Evolutionary conservation across 2,113 vertebrate genomes (phyloP).

Genomic region (Myiopsitta monachus): DNA sequence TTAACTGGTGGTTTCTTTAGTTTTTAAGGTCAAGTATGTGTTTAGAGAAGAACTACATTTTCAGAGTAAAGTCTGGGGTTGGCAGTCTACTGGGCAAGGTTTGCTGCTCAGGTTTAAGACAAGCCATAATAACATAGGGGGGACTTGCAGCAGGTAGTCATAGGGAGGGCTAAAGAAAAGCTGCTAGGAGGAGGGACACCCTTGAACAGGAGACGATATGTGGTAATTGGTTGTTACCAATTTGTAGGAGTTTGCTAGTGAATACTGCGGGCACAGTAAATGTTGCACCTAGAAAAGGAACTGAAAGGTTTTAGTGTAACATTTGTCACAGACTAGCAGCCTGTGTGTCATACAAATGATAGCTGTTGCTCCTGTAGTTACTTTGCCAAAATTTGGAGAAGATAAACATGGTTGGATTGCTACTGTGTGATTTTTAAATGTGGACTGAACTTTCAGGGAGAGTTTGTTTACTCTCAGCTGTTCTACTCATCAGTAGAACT

Average conservation of each 20-base stretch:
- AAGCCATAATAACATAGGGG: background rate
- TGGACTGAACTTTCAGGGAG: slow-evolving; percentile 7
- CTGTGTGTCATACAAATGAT: background rate
- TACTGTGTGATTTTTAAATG: background rate
- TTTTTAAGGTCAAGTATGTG: background rate
- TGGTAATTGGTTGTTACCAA: background rate
- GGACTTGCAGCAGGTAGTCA: background rate
- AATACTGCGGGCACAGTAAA: background rate
- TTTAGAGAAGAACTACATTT: background rate
- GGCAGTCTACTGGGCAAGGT: background rate
- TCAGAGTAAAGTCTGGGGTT: background rate
- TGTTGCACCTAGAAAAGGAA: background rate
- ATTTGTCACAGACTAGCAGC: background rate
- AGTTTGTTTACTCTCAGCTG: slow-evolving; percentile 8
- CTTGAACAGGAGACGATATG: background rate
- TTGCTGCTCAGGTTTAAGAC: background rate
- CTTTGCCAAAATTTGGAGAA: background rate
- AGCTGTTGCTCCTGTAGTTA: background rate
- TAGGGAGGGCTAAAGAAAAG: background rate
- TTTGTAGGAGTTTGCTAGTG: background rate
- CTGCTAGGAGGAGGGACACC: background rate
- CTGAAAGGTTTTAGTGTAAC: background rate
- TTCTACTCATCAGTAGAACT: slow-evolving; percentile 7
- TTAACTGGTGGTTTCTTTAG: background rate
- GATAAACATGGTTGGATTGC: background rate